Evolutionary conservation across 2,113 vertebrate species (phyloP).

Genomic region (Cyprinus carpio): DNA sequence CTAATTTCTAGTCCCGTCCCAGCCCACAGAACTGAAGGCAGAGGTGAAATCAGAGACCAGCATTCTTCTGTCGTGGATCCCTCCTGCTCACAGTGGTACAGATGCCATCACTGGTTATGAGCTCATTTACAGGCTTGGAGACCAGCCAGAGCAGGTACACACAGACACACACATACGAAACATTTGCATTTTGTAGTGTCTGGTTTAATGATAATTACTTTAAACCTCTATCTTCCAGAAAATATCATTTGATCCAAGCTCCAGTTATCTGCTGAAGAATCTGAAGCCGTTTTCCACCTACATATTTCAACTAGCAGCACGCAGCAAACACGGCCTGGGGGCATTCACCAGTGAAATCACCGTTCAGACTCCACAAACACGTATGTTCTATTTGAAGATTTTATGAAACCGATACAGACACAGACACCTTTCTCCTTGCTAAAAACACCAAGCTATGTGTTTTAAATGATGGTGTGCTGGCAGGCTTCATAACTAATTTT

Average conservation of each 20-base stretch:
- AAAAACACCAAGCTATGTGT: neutral
- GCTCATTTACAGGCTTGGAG: slow-evolving; percentile 87
- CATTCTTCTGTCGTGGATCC: slow-evolving; percentile 93
- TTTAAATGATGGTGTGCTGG: neutral
- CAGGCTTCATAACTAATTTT: neutral
- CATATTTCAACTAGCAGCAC: slow-evolving; percentile 91
- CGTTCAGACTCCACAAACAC: slow-evolving; percentile 94
- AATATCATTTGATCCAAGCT: slow-evolving; percentile 85
- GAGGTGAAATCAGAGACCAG: slow-evolving; percentile 97
- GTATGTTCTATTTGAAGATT: slow-evolving; percentile 79
- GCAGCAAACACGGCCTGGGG: slow-evolving; percentile 92
- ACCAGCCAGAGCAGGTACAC: slow-evolving; percentile 88
- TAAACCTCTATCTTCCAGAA: slow-evolving; percentile 77
- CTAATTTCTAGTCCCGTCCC: slow-evolving; percentile 86
- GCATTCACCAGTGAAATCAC: slow-evolving; percentile 94
- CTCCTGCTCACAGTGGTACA: slow-evolving; percentile 83
- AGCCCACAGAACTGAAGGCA: slow-evolving; percentile 93
- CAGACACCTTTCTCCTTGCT: neutral
- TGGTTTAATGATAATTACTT: neutral
- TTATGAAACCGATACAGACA: neutral
- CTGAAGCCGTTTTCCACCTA: slow-evolving; percentile 94
- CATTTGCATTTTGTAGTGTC: neutral
- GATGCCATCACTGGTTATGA: slow-evolving; percentile 94
- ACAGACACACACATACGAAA: neutral
- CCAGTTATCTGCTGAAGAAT: slow-evolving; percentile 89